Evolutionary conservation across 2,888 invertebrate genomes (phyloP), one percentile per base, ranked within the genome.

Genomic region (Drosophila sordidula): DNA sequence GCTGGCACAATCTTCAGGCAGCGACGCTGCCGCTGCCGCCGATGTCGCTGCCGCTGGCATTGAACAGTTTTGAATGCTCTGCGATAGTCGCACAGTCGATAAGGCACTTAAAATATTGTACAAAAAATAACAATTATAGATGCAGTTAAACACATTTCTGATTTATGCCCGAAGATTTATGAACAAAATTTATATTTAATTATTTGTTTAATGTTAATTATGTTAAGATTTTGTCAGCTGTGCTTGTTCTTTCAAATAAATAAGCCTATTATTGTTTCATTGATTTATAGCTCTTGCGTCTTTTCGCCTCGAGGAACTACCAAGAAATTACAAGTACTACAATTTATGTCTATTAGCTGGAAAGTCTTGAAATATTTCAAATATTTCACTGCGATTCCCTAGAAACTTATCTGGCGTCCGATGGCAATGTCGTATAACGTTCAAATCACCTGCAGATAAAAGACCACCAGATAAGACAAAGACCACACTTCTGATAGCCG

Each of bases 151-250:
- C 57, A 36, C 59, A 50, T 52, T 63, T 44, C 51, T 45, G 57
- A 64, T 72, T 72, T 50, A 72, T n/a, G 54, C 34, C 47, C 32
- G n/a, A 56, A 58, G 78, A 83, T 82, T 82, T 84, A 87, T 69
- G 84, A 66, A 55, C 61, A 63, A 74, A 61, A 59, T 49, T 62
- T n/a, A 70, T 78, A 73, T 67, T 64, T 65, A 59, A 58, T 52
- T 78, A 65, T 80, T 69, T 72, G 72, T 78, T 71, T 49, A 58
- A 80, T 80, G 78, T 80, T 82, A 80, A 84, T 83, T 75, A 81
- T 75, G 65, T 65, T 73, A 72, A 80, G 61, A 59, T 41, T 46
- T 55, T 42, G 45, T 57, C 61, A 56, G 70, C 67, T 72, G 29
- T 32, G 34, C 62, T 73, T 74, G 62, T 67, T 79, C 55, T 49